phyloP scores from a whole-genome alignment of 2,113 vertebrate genomes.

The Tapirus terrestris region DNA sequence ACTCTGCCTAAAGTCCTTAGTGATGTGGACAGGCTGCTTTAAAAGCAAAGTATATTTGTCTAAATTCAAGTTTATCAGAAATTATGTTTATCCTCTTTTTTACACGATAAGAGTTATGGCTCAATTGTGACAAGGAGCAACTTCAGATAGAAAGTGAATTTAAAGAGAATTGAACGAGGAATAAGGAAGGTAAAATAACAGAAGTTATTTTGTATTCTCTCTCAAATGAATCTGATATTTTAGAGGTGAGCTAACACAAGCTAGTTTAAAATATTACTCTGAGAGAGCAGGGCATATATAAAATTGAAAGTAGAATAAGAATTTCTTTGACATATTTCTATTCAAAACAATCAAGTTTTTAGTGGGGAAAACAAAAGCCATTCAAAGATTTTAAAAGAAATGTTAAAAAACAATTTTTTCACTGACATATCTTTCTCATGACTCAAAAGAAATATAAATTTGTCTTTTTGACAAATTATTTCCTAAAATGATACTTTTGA shows the following conservation, averaged over 20 bases:
- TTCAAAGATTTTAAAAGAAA: constrained; percentile 15
- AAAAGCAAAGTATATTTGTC: background rate
- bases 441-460: constrained; percentile 22
- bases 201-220: constrained; percentile 27
- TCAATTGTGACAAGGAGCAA: background rate
- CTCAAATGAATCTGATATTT: constrained; percentile 27
- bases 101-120: background rate
- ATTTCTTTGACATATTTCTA: background rate
- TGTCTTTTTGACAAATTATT: constrained; percentile 43
- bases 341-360: constrained; percentile 39
- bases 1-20: background rate
- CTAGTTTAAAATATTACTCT: constrained; percentile 35
- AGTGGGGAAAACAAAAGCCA: constrained; percentile 31
- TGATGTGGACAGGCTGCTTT: background rate
- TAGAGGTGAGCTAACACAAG: background rate
- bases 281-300: background rate
- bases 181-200: background rate
- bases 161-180: background rate
- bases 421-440: background rate
- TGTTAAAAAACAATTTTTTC: background rate
- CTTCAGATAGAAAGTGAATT: background rate
- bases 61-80: background rate
- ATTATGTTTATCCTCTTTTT: background rate
- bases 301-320: constrained; percentile 1
- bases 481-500: constrained; percentile 22